phyloP scores from a whole-genome alignment of 1,140 invertebrate genomes.

The Drepana arcuata region DNA sequence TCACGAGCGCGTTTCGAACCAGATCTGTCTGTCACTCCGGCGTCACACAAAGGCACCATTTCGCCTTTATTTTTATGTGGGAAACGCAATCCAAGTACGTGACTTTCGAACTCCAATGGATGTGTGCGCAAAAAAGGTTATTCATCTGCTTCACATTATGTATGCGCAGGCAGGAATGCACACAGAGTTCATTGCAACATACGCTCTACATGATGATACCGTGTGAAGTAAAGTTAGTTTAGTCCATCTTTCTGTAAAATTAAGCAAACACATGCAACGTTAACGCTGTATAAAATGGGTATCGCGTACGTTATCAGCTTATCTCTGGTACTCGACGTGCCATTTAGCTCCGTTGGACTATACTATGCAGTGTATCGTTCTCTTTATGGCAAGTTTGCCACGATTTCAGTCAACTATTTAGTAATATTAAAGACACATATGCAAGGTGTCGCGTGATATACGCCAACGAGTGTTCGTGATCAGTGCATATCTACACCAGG shows the following conservation, averaged over 20 bases:
- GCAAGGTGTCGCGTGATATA: slow-evolving; percentile 27
- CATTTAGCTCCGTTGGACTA: slow-evolving; percentile 31
- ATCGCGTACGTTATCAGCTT: slow-evolving; percentile 62
- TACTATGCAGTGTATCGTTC: slow-evolving; percentile 35
- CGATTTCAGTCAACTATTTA: slow-evolving; percentile 26
- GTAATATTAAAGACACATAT: slow-evolving; percentile 32
- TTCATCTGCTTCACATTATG: neutral
- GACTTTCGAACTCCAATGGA: slow-evolving; percentile 13
- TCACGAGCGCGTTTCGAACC: slow-evolving; percentile 35
- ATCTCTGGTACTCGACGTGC: slow-evolving; percentile 51
- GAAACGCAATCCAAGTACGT: slow-evolving; percentile 14
- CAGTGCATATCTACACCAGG: slow-evolving; percentile 18
- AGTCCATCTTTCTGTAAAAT: no score
- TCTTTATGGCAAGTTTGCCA: slow-evolving; percentile 30
- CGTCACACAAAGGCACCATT: slow-evolving; percentile 18
- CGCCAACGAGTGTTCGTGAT: slow-evolving; percentile 19
- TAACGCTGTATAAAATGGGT: slow-evolving; percentile 36
- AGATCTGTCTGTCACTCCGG: slow-evolving; percentile 19
- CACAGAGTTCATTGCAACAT: no score
- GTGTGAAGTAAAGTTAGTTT: no score
- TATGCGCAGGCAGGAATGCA: no score
- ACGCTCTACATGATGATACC: no score
- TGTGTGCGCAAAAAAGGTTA: slow-evolving; percentile 7
- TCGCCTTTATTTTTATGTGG: slow-evolving; percentile 23
- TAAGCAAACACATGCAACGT: no score